Conservation (phyloP, 2,888 invertebrate species). For the Netelia melanura region DNA sequence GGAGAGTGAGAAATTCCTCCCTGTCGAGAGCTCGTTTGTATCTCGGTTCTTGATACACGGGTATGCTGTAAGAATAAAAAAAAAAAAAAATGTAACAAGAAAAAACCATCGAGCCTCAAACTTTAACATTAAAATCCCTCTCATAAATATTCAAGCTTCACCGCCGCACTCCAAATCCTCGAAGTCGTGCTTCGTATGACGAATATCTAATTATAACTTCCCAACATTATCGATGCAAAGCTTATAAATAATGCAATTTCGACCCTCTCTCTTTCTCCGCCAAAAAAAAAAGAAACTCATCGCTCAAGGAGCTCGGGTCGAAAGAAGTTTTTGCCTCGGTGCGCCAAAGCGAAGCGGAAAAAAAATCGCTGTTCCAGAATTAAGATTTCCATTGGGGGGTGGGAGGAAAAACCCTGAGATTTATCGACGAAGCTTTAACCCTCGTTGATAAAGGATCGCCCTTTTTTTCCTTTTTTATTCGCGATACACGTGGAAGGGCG, state of each 20-base stretch:
- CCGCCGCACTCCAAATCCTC: neutral
- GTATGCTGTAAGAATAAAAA: conserved; percentile 71
- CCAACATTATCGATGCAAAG: neutral
- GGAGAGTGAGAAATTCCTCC: conserved; percentile 82
- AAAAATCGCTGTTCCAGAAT: no score
- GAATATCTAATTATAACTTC: neutral
- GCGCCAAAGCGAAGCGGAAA: no score
- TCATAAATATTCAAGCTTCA: conserved; percentile 7
- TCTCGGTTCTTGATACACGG: conserved; percentile 79
- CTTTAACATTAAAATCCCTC: neutral
- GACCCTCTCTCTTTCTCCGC: neutral
- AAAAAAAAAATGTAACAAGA: neutral
- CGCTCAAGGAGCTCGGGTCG: no score
- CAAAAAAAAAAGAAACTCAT: neutral
- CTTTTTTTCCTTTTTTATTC: no score
- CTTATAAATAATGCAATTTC: neutral
- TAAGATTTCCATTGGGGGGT: no score
- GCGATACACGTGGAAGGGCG: no score
- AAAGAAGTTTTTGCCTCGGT: no score
- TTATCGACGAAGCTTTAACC: no score
- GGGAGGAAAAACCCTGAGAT: no score
- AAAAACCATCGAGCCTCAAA: neutral
- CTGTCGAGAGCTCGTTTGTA: conserved; percentile 83
- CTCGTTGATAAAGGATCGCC: no score
- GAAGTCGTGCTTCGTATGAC: neutral